These are phyloP conservation scores for Beris morrisii DNA, from an alignment of 2,888 invertebrate species.

Conservation along the genomic window DNA sequence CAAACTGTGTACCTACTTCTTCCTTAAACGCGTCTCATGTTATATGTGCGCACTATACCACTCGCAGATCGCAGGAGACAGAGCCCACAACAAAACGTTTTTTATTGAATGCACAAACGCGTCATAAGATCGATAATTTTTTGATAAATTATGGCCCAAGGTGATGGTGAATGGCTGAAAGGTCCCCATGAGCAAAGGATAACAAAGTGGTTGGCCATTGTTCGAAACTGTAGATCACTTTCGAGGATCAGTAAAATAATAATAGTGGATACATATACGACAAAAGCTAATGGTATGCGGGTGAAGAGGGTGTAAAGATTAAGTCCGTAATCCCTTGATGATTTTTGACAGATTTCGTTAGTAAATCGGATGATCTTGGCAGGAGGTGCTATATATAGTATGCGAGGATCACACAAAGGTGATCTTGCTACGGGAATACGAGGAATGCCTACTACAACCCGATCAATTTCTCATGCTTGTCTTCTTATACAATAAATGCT, in stretches of 20 bases:
- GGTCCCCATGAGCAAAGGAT: conserved; percentile 36
- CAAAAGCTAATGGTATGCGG: too few relatives aligned
- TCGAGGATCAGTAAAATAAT: conserved; percentile 20
- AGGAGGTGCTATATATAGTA: conserved; percentile 33
- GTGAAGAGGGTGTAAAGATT: conserved; percentile 15
- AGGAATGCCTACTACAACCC: conserved; percentile 17
- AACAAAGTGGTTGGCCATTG: conserved; percentile 35
- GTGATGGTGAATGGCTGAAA: conserved; percentile 34
- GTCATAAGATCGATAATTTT: conserved; percentile 36
- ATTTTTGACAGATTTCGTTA: conserved; percentile 39
- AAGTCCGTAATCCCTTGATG: conserved; percentile 38
- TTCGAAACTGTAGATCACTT: conserved; percentile 28
- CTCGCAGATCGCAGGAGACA: not conserved
- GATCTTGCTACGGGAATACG: conserved; percentile 12
- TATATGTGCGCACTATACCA: not conserved
- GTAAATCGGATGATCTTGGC: conserved; percentile 36
- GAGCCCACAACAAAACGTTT: conserved; percentile 16
- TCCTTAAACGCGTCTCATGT: conserved; percentile 23
- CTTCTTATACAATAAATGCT: conserved; percentile 30
- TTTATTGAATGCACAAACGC: conserved; percentile 16
- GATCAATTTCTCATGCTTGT: conserved; percentile 32
- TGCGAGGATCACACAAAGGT: conserved; percentile 23
- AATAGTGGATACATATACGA: not conserved
- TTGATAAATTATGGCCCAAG: conserved; percentile 36
- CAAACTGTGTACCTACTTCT: conserved; percentile 23